Base-by-base conservation (phyloP, 64 coral and sea anemone species). In the Montipora foliosa region DNA sequence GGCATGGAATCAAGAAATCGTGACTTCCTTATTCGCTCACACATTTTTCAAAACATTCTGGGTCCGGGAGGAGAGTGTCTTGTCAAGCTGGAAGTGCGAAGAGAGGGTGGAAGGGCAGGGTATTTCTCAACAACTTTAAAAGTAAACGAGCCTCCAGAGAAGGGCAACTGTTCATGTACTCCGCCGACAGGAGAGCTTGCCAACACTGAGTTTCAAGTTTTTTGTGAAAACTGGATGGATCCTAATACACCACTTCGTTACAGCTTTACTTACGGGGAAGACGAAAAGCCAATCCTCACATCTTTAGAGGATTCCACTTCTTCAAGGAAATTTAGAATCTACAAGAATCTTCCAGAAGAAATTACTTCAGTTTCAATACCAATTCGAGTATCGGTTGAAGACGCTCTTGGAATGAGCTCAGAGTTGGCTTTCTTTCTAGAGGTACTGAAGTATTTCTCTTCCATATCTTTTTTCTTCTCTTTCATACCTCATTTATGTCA, bases 41-140 rank as follows among this genome's bases (percentile, higher is more conserved):
- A 93, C 24, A 81, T 93, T 9, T 50, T 93, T 55, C 84, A 76
- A 88, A 71, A 88, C 50, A 52, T 88, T 59, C 74, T 93, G 47
- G 49, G 24, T 47, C 83, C 84, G 11, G 92, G 85, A 9, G 75
- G 44, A 6, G 59, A 88, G 44, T 87, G 76, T 45, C n/a, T 79
- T 13, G 58, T 71, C 5, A 61, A 55, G 3, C 20, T 88, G 20
- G 67, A 77, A 46, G 84, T 67, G 0, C 78, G 92, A 62, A 88
- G 77, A 29, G 79, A 88, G 44, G 75, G 92, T 6, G 83, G 92
- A 44, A 29, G 77, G 25, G 44, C 76, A 44, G 92, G 84, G 10
- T 68, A 25, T 8, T 22, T 78, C 6, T 88, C 76, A 11, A 79
- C 74, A 46, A 81, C 49, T 70, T 70, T 93, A 71, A 76, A 17